Base-by-base conservation (phyloP, 2,113 vertebrate species). In the Oceanodroma tethys region DNA sequence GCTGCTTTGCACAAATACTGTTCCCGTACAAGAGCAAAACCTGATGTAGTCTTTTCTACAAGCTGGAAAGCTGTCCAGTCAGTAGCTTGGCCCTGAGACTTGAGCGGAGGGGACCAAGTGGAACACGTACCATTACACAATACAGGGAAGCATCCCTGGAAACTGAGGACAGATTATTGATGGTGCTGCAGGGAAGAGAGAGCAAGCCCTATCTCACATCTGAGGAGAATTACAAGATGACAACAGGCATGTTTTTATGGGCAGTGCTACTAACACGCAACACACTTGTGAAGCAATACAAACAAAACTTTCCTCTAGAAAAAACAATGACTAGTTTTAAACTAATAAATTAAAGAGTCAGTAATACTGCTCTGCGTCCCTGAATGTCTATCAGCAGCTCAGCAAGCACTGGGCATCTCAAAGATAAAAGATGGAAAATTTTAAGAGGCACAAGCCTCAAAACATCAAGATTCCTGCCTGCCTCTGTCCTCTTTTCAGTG, bases 81-180 rank as follows among this genome's bases (percentile, higher is more conserved):
- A 4, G 36, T 0, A 62, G 34, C 16, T 13, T 0, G 9, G 36
- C 38, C n/a, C 56, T 2, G 4, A 43, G 66, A 43, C 42, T 20
- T 0, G 1, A 67, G 76, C 32, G 22, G 43, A 81, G 18, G 32
- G 48, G 32, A 43, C 30, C 29, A 50, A 25, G 66, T 6, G 7
- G 29, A 82, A 59, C 13, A 4, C 0, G 11, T 42, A 27, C 16
- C 47, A 38, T 5, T 11, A 43, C 43, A 32, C 10, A 52, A 19
- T 1, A 16, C 8, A 6, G 56, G 34, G 47, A 55, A 76, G 32
- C 9, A 40, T 7, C 34, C 7, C 43, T 20, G 18, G 36, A 42
- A 73, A 56, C 36, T 11, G 14, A 48, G 73, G 43, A 20, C 8
- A 36, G 56, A 13, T 26, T 11, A 21, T 5, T 27, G 15, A 29